Conservation (phyloP, 2,113 vertebrate genomes). For the Colinus virginianus region DNA sequence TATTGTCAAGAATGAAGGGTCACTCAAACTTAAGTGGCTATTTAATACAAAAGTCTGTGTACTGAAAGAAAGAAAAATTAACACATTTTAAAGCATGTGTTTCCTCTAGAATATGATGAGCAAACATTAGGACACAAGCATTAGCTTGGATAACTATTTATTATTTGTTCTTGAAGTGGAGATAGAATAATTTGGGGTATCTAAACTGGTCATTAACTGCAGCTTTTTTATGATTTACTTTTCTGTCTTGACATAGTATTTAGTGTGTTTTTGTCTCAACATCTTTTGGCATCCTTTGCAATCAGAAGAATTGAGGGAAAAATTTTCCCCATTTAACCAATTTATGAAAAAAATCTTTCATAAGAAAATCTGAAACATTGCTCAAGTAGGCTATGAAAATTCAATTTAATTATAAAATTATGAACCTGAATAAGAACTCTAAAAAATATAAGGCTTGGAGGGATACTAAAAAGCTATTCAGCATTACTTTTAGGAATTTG, state of each 20-base stretch:
- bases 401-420: not conserved
- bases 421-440: not conserved
- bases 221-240: not conserved
- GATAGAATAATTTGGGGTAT: not conserved
- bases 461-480: not conserved
- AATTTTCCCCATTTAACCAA: not conserved
- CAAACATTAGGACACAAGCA: not conserved
- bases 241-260: not conserved
- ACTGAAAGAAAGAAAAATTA: not conserved
- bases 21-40: not conserved
- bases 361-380: not conserved
- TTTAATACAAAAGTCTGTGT: not conserved
- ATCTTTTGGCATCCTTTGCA: not conserved
- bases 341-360: not conserved
- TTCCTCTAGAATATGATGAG: not conserved
- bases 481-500: not conserved
- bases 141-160: not conserved
- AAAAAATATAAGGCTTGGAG: not conserved
- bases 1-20: not conserved
- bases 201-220: not conserved
- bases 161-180: not conserved
- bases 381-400: not conserved
- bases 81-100: not conserved
- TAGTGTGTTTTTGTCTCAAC: not conserved
- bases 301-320: not conserved